Percentiles rank a stretch among this genome's conserved stretches.
Evolutionary conservation across 2,797 vertebrate species (phyloP).

Genomic region (Clarias laeviceps): DNA sequence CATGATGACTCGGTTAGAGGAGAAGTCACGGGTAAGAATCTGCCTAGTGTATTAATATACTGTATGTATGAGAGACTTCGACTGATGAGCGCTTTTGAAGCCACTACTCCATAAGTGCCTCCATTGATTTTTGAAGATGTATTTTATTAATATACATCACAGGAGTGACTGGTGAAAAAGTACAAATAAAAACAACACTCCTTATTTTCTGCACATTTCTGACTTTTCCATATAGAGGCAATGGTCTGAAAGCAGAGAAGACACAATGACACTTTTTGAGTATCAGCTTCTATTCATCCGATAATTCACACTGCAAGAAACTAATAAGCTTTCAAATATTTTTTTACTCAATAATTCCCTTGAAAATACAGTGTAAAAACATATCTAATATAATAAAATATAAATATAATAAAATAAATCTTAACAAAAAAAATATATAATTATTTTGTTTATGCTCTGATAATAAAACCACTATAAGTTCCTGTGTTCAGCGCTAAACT

Average conservation of each 20-base stretch:
- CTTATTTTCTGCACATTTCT: neutral
- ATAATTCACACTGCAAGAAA: neutral
- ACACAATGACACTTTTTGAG: neutral
- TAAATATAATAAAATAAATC: neutral
- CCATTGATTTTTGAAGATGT: neutral
- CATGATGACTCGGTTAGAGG: conserved; percentile 98
- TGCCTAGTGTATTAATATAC: neutral
- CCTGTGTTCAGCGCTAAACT: neutral
- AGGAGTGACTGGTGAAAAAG: neutral
- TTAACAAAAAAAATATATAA: neutral
- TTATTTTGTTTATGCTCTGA: neutral
- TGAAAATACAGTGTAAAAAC: neutral
- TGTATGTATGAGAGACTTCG: neutral
- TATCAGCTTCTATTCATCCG: neutral
- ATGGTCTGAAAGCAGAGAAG: neutral
- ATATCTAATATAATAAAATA: neutral
- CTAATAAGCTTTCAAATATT: neutral
- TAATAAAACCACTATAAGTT: neutral
- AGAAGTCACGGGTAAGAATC: conserved; percentile 89
- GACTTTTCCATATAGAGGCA: neutral
- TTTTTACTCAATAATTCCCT: neutral
- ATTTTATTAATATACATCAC: neutral
- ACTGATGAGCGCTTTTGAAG: neutral
- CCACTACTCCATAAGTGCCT: neutral
- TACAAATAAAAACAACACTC: too few species aligned